Evolutionary conservation across 2,113 vertebrate species (phyloP).

Genomic region (Agapornis roseicollis): DNA sequence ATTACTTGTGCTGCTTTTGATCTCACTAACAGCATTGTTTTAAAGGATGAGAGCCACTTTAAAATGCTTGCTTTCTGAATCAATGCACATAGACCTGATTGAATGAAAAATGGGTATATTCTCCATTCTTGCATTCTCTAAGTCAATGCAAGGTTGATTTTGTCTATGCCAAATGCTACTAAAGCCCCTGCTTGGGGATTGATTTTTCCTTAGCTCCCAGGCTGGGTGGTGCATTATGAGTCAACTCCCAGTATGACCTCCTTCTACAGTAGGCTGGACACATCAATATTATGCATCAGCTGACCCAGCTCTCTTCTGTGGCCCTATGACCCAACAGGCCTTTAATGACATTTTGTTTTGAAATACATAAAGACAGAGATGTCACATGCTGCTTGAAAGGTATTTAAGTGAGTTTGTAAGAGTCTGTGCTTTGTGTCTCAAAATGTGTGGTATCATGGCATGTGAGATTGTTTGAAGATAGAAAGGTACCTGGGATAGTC

Average conservation of each 20-base stretch:
- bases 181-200: background rate
- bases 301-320: background rate
- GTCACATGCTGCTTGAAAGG: background rate
- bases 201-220: background rate
- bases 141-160: background rate
- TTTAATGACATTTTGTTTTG: background rate
- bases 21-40: background rate
- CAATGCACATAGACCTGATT: background rate
- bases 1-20: slow-evolving; percentile 7
- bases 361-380: background rate
- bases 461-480: fast-evolving
- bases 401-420: background rate
- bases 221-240: fast-evolving
- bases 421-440: background rate
- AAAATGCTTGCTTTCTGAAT: background rate
- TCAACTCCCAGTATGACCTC: fast-evolving
- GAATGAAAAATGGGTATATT: background rate
- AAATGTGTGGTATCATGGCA: background rate
- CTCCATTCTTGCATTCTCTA: background rate
- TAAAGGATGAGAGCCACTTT: background rate
- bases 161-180: background rate
- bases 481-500: background rate
- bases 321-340: background rate
- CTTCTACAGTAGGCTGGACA: background rate
- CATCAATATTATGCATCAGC: fast-evolving